Percentiles rank a stretch among this genome's conserved stretches.
These are phyloP conservation scores for Ceratoteleas bidentatus DNA, from an alignment of 1,140 invertebrate species.

Conservation along the genomic window DNA sequence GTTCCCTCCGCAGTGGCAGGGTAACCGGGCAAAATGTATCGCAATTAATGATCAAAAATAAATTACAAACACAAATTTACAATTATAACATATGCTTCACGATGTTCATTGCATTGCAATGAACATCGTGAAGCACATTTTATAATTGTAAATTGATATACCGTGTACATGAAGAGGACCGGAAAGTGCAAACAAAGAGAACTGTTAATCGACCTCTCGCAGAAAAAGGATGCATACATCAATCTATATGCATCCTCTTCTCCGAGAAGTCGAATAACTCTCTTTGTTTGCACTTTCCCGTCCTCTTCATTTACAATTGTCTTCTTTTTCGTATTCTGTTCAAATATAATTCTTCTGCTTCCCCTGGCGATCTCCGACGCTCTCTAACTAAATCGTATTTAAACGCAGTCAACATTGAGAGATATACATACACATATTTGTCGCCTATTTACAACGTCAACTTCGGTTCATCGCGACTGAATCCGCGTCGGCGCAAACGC, in stretches of 20 bases:
- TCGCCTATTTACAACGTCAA: constrained; percentile 51
- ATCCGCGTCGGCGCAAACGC: constrained; percentile 13
- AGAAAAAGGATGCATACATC: not conserved
- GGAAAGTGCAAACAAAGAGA: not conserved
- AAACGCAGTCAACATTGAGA: constrained; percentile 44
- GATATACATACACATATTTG: constrained; percentile 40
- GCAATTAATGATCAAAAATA: constrained; percentile 14
- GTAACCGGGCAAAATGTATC: not conserved
- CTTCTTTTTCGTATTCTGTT: not conserved
- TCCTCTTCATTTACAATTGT: not conserved
- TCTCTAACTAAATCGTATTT: constrained; percentile 24
- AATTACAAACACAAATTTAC: constrained; percentile 38
- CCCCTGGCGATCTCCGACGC: not conserved
- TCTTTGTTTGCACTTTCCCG: not conserved
- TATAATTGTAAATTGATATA: too few species aligned
- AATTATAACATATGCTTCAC: constrained; percentile 33
- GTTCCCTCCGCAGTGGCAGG: too few species aligned
- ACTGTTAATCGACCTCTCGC: constrained; percentile 12
- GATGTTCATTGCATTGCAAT: constrained; percentile 32
- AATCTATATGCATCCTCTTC: not conserved
- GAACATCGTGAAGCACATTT: too few species aligned
- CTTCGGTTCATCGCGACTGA: constrained; percentile 6
- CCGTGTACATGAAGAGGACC: not conserved
- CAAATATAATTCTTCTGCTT: too few species aligned
- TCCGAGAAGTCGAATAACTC: constrained; percentile 1